Evolutionary conservation across 2,888 invertebrate species (phyloP).

Genomic region (Ormyrus nitidulus): DNA sequence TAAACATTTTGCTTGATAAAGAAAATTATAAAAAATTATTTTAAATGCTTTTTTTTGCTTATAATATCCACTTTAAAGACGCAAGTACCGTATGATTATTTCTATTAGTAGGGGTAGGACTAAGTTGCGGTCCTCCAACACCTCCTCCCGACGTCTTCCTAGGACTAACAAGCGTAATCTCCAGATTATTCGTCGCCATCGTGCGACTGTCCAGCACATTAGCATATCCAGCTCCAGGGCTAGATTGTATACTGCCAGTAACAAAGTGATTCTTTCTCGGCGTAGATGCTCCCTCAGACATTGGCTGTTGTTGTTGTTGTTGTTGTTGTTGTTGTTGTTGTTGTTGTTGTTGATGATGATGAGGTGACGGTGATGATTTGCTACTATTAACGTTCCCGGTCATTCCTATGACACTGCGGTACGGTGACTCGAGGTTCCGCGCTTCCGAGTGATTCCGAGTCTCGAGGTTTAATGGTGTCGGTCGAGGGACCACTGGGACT

Average conservation of each 20-base stretch:
- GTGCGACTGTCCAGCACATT: constrained; percentile 75
- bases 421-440: constrained; percentile 73
- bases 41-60: background rate
- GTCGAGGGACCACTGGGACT: constrained; percentile 76
- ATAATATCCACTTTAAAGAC: background rate
- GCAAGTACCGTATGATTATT: constrained; percentile 56
- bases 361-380: constrained; percentile 28
- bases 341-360: constrained; percentile 18
- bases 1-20: background rate
- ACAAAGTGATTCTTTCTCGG: constrained; percentile 38
- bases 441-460: constrained; percentile 54
- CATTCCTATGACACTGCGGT: constrained; percentile 2
- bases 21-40: background rate
- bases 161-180: constrained; percentile 83
- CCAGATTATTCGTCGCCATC: constrained; percentile 81
- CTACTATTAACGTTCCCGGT: constrained; percentile 48
- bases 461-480: constrained; percentile 76
- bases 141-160: constrained; percentile 58
- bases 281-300: constrained; percentile 62
- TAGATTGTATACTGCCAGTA: background rate
- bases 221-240: constrained; percentile 2
- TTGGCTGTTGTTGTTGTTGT: constrained; percentile 38
- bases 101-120: constrained; percentile 48
- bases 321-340: too few relatives aligned
- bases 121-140: constrained; percentile 51